A percentile compares a stretch with the other conserved stretches of the same genome.
These are phyloP conservation scores for Gambusia yucatana DNA, from an alignment of 2,797 vertebrate genomes.

Conservation along the genomic window DNA sequence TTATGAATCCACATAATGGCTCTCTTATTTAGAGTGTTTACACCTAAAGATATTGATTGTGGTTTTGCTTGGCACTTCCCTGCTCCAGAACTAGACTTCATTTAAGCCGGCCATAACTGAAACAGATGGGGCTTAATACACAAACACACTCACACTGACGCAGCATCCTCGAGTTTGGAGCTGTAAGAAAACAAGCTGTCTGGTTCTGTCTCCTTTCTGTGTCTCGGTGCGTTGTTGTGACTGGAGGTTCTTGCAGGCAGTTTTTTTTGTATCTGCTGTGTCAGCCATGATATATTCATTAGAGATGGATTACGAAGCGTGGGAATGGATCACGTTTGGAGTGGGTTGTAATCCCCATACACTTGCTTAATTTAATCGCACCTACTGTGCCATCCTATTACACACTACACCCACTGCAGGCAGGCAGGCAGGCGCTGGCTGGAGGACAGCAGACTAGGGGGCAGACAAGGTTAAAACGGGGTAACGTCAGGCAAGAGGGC, in stretches of 20 bases:
- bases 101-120: constrained; percentile 40
- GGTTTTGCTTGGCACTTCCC: constrained; percentile 28
- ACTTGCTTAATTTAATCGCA: constrained; percentile 84
- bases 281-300: constrained; percentile 82
- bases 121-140: constrained; percentile 43
- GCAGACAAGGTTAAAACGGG: constrained; percentile 51
- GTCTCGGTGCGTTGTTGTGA: constrained; percentile 56
- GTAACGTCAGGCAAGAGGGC: constrained; percentile 51
- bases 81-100: constrained; percentile 27
- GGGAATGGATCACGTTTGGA: constrained; percentile 79
- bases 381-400: constrained; percentile 83
- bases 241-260: constrained; percentile 41
- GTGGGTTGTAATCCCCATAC: constrained; percentile 83
- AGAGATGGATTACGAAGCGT: constrained; percentile 80
- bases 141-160: constrained; percentile 25
- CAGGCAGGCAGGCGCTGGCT: constrained; percentile 42
- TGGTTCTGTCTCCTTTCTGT: constrained; percentile 31
- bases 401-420: constrained; percentile 72
- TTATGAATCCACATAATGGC: constrained; percentile 28
- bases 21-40: constrained; percentile 52
- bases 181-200: constrained; percentile 38
- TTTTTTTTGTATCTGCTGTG: constrained; percentile 61
- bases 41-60: constrained; percentile 60
- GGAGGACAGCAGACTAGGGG: constrained; percentile 43
- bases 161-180: constrained; percentile 31